Base-by-base conservation (phyloP, 2,888 invertebrate genomes). In the Xylocampa areola region DNA sequence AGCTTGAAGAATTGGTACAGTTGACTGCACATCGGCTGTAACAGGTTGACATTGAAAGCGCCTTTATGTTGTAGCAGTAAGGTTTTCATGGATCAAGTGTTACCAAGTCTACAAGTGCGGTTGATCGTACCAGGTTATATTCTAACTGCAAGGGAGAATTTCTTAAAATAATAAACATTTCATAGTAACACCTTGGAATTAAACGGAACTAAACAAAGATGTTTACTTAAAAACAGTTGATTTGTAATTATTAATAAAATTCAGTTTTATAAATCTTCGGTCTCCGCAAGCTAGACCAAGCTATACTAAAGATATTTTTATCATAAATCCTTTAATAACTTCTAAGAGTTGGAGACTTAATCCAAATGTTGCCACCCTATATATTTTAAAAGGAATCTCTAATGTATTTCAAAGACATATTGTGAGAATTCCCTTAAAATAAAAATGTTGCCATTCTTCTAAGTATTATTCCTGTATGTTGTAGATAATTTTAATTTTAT, bases 391-490 rank as follows among this genome's bases (percentile, higher is more conserved):
- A 32, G 54, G 53, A 63, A 70, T 67, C 59, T 70, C 63, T 51
- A 14, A 61, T 35, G 52, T 44, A 32, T 63, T n/a, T 53, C 2
- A 39, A 39, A 30, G 53, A 44, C 21, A 66, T 27, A 39, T 29
- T 32, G 29, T 39, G 54, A 59, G 53, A 25, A 14, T 67, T 67
- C 57, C 63, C 36, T 45, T 60, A 19, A 47, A 63, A 58, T 41
- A 32, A 21, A 47, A 54, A 44, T 61, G 55, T 68, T 73, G 72
- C 74, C 74, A 73, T 74, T 61, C 48, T 68, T 32, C 30, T 54
- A 66, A 71, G 71, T 71, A 74, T 65, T 74, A 74, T 68, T 58
- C 11, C 49, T 58, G 11, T 60, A 61, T 61, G 44, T 50, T 70
- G 52, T 70, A 68, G 45, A 53, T 68, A 60, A 36, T 63, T 55